These are phyloP conservation scores for Gasteruption jaculator DNA, from an alignment of 2,888 invertebrate genomes.

Conservation along the genomic window DNA sequence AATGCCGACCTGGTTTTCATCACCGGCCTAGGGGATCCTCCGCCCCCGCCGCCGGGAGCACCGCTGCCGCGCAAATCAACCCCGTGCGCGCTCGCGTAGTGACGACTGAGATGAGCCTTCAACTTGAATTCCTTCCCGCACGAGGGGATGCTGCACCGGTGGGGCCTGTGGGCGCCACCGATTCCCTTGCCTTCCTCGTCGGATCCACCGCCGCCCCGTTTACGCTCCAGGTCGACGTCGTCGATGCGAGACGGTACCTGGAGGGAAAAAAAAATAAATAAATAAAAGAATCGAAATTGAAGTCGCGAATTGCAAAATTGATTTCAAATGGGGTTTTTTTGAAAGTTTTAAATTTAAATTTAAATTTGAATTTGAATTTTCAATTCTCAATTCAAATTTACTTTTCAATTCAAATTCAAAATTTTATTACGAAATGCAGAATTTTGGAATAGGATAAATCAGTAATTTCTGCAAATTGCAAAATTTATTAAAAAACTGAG, in stretches of 20 bases:
- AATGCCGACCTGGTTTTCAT: conserved; percentile 98
- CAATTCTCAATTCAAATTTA: too few relatives aligned
- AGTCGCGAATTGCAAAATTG: too few relatives aligned
- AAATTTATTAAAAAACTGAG: background rate
- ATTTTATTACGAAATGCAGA: too few relatives aligned
- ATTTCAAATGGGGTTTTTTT: too few relatives aligned
- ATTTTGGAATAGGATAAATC: too few relatives aligned
- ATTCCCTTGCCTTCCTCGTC: conserved; percentile 54
- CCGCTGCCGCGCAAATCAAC: conserved; percentile 47
- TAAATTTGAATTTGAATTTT: too few relatives aligned
- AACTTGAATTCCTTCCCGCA: conserved; percentile 96
- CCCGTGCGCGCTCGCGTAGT: conserved; percentile 90
- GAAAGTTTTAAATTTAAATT: too few relatives aligned
- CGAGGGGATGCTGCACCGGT: conserved; percentile 84
- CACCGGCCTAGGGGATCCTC: conserved; percentile 76
- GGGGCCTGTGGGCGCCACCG: conserved; percentile 69
- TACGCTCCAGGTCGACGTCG: conserved; percentile 44
- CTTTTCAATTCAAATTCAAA: too few relatives aligned
- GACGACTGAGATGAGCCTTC: conserved; percentile 89
- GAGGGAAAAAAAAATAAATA: conserved; percentile 1
- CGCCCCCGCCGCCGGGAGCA: conserved; percentile 35
- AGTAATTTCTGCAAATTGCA: too few relatives aligned
- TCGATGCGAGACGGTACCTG: conserved; percentile 47
- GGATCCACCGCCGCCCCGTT: conserved; percentile 45
- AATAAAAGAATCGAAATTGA: too few relatives aligned